Conservation (phyloP, 2,113 vertebrate species). For the Eurypyga helias region DNA sequence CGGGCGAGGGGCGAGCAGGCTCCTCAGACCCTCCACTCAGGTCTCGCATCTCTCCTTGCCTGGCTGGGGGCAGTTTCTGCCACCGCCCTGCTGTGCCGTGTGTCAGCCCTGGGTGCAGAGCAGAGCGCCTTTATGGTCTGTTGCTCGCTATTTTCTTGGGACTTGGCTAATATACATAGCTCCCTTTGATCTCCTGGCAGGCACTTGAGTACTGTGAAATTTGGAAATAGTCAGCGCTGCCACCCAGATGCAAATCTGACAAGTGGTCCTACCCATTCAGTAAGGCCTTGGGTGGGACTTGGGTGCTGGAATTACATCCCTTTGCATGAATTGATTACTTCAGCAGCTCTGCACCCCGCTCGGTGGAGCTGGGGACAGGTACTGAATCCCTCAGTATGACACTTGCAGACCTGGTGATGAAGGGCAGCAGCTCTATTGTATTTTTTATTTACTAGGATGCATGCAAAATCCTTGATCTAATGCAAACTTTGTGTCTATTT, state of each 20-base stretch:
- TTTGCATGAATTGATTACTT: background rate
- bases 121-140: background rate
- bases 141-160: accelerated
- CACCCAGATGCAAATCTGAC: background rate
- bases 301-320: background rate
- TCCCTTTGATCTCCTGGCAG: background rate
- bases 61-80: background rate
- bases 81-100: accelerated
- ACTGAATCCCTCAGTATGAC: background rate
- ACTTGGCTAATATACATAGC: accelerated
- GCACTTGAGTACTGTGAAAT: background rate
- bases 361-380: background rate
- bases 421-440: accelerated
- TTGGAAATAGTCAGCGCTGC: background rate
- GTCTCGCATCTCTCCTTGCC: background rate
- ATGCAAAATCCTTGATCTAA: background rate
- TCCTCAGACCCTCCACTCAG: background rate
- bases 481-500: background rate
- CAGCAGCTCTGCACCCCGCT: background rate
- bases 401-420: background rate
- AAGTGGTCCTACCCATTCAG: background rate
- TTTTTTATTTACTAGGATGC: background rate
- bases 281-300: background rate
- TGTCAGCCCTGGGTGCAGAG: background rate
- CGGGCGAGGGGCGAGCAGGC: background rate